phyloP scores from a whole-genome alignment of 2,888 invertebrate genomes.

The Oscheius sp. region DNA sequence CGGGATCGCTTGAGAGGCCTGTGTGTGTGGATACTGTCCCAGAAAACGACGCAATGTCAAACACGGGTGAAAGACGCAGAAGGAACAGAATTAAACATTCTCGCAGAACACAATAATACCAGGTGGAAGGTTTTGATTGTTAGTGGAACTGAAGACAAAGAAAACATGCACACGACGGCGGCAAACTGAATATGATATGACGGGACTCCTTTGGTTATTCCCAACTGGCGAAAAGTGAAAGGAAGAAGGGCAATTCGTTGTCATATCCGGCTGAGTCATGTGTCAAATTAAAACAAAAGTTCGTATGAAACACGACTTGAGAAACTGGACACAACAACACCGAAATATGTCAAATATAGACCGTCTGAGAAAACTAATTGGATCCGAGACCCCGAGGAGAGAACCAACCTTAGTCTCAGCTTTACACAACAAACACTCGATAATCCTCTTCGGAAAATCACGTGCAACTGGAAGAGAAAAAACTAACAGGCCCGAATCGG shows the following conservation, averaged over 20 bases:
- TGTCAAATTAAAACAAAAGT: slow-evolving; percentile 8
- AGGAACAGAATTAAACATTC: too few relatives aligned
- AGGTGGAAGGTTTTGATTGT: too few relatives aligned
- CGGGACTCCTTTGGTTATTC: background rate
- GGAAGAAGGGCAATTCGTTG: too few relatives aligned
- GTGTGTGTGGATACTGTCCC: slow-evolving; percentile 12
- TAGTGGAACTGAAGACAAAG: too few relatives aligned
- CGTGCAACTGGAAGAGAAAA: slow-evolving; percentile 31
- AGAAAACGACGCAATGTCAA: slow-evolving; percentile 13
- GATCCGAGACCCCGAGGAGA: slow-evolving; percentile 15
- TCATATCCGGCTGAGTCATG: slow-evolving; percentile 13
- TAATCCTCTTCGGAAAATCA: slow-evolving; percentile 31
- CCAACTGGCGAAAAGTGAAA: too few relatives aligned
- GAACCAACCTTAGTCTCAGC: slow-evolving; percentile 21
- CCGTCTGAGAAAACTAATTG: too few relatives aligned
- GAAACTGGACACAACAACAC: background rate
- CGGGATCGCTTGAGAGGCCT: background rate
- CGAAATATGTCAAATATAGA: too few relatives aligned
- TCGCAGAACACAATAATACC: too few relatives aligned
- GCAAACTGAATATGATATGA: background rate
- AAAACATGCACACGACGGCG: too few relatives aligned
- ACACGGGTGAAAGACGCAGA: slow-evolving; percentile 12
- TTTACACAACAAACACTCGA: slow-evolving; percentile 33
- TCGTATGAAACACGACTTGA: background rate
- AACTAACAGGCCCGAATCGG: slow-evolving; percentile 28